Evolutionary conservation across 2,113 vertebrate genomes (phyloP), one percentile per base, ranked within the genome.

Genomic region (Tonatia bakeri): DNA sequence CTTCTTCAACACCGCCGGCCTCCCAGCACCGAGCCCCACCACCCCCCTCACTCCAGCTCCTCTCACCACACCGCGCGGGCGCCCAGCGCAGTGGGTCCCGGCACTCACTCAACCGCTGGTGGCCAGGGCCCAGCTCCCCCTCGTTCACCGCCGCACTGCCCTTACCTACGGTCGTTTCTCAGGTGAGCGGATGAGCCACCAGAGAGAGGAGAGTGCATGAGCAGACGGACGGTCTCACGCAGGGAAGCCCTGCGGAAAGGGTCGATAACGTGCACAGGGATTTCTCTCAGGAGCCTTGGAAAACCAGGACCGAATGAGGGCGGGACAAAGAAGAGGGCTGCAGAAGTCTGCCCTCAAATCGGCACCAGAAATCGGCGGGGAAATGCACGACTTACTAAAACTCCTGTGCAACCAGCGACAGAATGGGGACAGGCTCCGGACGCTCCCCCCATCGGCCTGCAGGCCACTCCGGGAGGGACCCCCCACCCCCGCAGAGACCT

Each of bases 401-500:
- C 69, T 5, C 79, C 79, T 52, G 56, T 47, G 4, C 88, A 75
- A 31, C 28, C 7, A 77, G n/a, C 61, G 15, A 26, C n/a, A 61
- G 70, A 33, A 75, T 22, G 69, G 36, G 50, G 45, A 16, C 7
- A 36, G n/a, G 24, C 24, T 82, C 9, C 17, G 72, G 15, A 33
- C 50, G 17, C 5, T 50, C 36, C 73, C 45, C 16, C 43, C 31
- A 47, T 64, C 40, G 28, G 61, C 69, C 31, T 81, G 16, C 24
- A 56, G 1, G 43, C 15, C 9, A 16, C n/a, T 28, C 10, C 61
- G 14, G 31, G 84, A 33, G 28, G 54, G 90, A 47, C 1, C 7
- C 4, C 43, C 9, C 7, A 3, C 43, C 9, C 8, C 12, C 15
- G 5, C 4, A 67, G 1, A 36, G 20, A 0, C 16, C 12, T 7